A percentile compares a stretch with the other conserved stretches of the same genome.
Evolutionary conservation across 2,888 invertebrate genomes (phyloP).

Genomic region (Diarsia mendica): DNA sequence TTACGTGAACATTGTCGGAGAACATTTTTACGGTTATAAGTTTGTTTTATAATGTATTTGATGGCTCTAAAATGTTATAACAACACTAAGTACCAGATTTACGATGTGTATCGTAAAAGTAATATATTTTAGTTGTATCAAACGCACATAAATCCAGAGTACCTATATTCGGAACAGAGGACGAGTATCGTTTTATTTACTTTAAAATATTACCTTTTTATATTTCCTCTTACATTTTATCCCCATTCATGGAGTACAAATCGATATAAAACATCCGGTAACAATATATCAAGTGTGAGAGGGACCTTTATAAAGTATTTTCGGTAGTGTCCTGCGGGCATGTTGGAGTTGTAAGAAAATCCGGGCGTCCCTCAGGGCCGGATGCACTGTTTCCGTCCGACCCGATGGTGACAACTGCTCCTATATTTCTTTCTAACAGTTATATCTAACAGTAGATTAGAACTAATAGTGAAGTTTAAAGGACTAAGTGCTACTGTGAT

Average conservation of each 20-base stretch:
- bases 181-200: constrained; percentile 55
- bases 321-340: constrained; percentile 79
- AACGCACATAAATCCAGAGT: constrained; percentile 46
- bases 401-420: constrained; percentile 73
- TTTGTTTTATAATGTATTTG: constrained; percentile 68
- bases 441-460: constrained; percentile 55
- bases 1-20: constrained; percentile 69
- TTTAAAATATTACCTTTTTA: constrained; percentile 64
- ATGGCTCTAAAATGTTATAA: constrained; percentile 62
- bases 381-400: constrained; percentile 79
- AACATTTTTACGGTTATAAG: constrained; percentile 67
- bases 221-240: constrained; percentile 69
- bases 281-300: constrained; percentile 81
- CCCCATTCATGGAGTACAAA: constrained; percentile 74
- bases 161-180: constrained; percentile 29
- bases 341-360: constrained; percentile 78
- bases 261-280: constrained; percentile 81
- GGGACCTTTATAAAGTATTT: constrained; percentile 81
- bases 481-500: background rate
- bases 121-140: constrained; percentile 57
- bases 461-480: constrained; percentile 31
- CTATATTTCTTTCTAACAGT: constrained; percentile 62
- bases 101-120: constrained; percentile 56
- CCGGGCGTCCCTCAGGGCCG: constrained; percentile 74
- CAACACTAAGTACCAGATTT: constrained; percentile 57